Evolutionary conservation across 2,797 vertebrate genomes (phyloP).

Genomic region (Lophius americanus): DNA sequence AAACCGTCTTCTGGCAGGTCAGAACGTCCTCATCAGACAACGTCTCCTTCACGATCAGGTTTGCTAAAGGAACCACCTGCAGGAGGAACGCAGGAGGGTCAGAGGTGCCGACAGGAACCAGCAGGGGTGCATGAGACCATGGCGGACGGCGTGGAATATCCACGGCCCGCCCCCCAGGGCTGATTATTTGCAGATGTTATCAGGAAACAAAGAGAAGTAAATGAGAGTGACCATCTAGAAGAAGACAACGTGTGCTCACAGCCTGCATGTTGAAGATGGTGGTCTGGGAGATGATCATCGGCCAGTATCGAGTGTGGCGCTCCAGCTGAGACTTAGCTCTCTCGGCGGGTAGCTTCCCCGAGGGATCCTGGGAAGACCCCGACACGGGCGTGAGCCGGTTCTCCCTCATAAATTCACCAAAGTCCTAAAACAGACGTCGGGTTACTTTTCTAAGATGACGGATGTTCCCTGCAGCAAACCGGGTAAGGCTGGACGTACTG

Average conservation of each 20-base stretch:
- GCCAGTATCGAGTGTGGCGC: conserved; percentile 97
- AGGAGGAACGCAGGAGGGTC: conserved; percentile 6
- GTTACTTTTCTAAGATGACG: not conserved
- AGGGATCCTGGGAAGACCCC: conserved; percentile 85
- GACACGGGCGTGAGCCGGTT: conserved; percentile 95
- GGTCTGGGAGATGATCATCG: conserved; percentile 99
- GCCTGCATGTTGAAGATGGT: conserved; percentile 99
- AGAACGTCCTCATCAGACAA: conserved; percentile 96
- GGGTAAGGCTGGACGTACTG: conserved; percentile 77
- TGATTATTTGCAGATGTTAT: not conserved
- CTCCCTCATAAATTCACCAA: conserved; percentile 99
- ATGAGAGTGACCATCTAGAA: too few relatives aligned
- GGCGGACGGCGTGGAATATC: not conserved
- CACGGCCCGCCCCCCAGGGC: not conserved
- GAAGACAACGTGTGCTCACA: conserved; percentile 77
- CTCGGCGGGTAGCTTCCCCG: conserved; percentile 88
- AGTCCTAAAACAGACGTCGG: conserved; percentile 84
- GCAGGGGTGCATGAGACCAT: not conserved
- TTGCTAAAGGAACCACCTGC: conserved; percentile 97
- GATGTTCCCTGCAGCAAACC: not conserved
- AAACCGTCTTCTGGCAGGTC: conserved; percentile 98
- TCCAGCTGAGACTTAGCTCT: conserved; percentile 95
- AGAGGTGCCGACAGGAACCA: not conserved
- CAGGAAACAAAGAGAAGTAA: not conserved
- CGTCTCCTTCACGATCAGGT: conserved; percentile 94